phyloP scores from a whole-genome alignment of 2,888 invertebrate genomes.

The Lysandra bellargus region DNA sequence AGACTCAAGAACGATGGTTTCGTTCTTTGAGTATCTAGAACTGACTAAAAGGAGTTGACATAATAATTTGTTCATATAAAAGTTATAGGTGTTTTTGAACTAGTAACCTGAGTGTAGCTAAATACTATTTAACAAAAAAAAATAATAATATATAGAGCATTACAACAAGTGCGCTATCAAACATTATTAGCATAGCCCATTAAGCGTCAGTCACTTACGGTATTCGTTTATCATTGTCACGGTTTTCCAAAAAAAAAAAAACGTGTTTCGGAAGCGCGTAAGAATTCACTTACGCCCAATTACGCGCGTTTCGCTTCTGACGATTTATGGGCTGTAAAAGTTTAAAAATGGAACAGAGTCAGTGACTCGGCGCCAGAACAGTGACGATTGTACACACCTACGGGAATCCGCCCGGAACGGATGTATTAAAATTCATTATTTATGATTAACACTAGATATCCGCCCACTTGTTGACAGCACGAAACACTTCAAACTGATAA shows the following conservation, averaged over 20 bases:
- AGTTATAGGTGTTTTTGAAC: too few relatives aligned
- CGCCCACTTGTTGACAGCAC: constrained; percentile 3
- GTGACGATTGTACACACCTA: constrained; percentile 22
- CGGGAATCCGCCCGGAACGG: not conserved
- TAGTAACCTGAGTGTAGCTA: not conserved
- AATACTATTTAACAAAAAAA: not conserved
- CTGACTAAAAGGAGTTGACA: too few relatives aligned
- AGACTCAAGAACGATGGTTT: too few relatives aligned
- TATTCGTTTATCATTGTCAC: constrained; percentile 11
- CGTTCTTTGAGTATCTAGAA: too few relatives aligned
- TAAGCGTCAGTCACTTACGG: not conserved
- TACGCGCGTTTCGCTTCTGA: constrained; percentile 23
- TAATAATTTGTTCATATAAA: too few relatives aligned
- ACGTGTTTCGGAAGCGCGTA: constrained; percentile 25
- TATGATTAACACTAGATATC: constrained; percentile 10
- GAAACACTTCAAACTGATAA: not conserved
- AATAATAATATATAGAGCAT: not conserved
- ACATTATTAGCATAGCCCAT: not conserved
- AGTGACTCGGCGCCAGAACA: constrained; percentile 24
- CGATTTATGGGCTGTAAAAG: constrained; percentile 26
- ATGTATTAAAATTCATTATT: constrained; percentile 9
- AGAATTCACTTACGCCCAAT: constrained; percentile 28
- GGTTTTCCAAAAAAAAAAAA: not conserved
- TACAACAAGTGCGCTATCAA: constrained; percentile 1
- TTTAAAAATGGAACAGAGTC: constrained; percentile 29